Evolutionary conservation across 2,797 vertebrate genomes (phyloP), one percentile per base, ranked within the genome.

Genomic region (Coendou prehensilis): DNA sequence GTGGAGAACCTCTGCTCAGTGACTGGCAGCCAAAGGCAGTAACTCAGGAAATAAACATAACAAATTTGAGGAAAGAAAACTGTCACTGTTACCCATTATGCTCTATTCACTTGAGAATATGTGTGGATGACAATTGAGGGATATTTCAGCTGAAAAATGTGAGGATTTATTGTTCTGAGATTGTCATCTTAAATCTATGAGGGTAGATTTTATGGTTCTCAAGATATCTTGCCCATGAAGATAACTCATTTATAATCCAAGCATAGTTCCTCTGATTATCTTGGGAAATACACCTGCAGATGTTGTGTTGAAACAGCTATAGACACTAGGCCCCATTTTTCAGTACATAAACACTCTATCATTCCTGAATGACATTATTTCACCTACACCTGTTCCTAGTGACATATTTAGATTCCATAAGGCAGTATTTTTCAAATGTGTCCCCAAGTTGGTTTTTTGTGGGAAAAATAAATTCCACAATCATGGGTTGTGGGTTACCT

Each of bases 231-330:
- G 23, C 28, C 89, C 26, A 63, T 80, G 67, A 94, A 79, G 76
- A 97, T 84, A 91, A 96, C 56, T 97, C 61, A 89, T 76, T 98
- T 95, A 73, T 6, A 96, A 95, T 87, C 23, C 86, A 87, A 84
- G 80, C 59, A 59, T 15, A 64, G 45, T 64, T 94, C 13, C 63
- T 94, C 78, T 93, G 56, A 91, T 93, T 90, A 67, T 78, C 91
- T 91, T 94, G 81, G 81, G 57, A 97, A 96, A 84, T 91, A 94
- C n/a, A 81, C 78, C 45, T 87, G 67, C 84, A 96, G 89, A 93
- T 97, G 90, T 89, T 93, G 8, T 63, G 23, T 9, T 57, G 92
- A 87, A 94, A 81, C 93, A 92, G 78, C 64, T 83, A 63, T 20
- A 78, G 88, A 78, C 71, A 76, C 73, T 11, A 86, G 89, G 71